Base-by-base conservation (phyloP, 2,113 vertebrate species). In the Anhinga anhinga region DNA sequence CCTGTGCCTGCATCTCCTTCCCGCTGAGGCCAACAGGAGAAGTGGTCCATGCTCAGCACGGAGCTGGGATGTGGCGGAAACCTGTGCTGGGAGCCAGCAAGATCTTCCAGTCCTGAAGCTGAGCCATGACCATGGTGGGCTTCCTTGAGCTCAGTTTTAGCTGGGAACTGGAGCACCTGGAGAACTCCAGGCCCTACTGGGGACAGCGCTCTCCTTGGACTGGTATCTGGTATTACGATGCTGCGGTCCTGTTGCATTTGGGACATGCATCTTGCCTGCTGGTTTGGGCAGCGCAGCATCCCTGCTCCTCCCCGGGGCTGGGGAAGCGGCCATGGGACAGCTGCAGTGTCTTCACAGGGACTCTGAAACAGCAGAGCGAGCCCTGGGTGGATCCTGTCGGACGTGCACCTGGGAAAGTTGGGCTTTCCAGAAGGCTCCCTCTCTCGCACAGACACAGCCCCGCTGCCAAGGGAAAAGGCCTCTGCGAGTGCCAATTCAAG, bases 391-490 rank as follows among this genome's bases (percentile, higher is more conserved):
- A 22, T 70, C 49, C 58, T 62, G 44, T 34, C 63, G 84, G 89
- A 71, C 2, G 7, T 7, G 34, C 27, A 86, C 72, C 89, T 94
- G 91, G 84, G 93, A 90, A 93, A 76, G 40, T 7, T 49, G 44
- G 52, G 66, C 82, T 88, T 67, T 36, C 23, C 91, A 85, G 29
- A 82, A 67, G 29, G 21, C 11, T 91, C 71, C 61, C 34, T 61
- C 36, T 83, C 82, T 61, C 50, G 7, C 74, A 40, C 77, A 82
- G 72, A 65, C 88, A 49, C 42, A 62, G 69, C 50, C 22, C 6
- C 1, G 3, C 86, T 89, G 95, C 91, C 93, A 97, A 89, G 65
- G 80, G 78, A 89, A 91, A 88, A 85, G 69, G 81, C 87, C 77
- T 76, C 81, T 49, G 52, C 2, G 10, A 95, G 78, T 87, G 89